A percentile compares a stretch with the other conserved stretches of the same genome.
These are phyloP conservation scores for Ranitomeya imitator DNA, from an alignment of 2,113 vertebrate species.

Conservation along the genomic window DNA sequence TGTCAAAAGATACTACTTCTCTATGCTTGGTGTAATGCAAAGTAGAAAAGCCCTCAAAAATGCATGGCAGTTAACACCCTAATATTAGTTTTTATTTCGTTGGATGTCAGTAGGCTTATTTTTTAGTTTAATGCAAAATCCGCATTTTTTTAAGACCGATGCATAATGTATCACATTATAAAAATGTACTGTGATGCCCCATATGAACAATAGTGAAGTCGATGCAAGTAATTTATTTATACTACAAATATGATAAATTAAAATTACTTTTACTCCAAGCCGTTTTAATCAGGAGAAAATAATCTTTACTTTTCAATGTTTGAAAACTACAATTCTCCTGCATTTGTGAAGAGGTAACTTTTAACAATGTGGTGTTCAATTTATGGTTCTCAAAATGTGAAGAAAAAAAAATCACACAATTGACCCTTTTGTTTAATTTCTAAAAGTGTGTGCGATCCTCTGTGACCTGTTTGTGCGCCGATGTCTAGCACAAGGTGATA, in stretches of 20 bases:
- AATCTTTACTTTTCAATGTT: neutral
- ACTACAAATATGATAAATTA: neutral
- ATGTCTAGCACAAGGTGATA: slow-evolving; percentile 42
- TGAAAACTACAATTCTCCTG: neutral
- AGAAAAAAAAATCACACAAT: neutral
- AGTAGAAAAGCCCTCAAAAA: too few species aligned
- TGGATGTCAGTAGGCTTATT: neutral
- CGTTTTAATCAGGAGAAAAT: neutral
- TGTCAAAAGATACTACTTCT: too few species aligned
- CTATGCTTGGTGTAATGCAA: too few species aligned
- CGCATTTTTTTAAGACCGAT: too few species aligned
- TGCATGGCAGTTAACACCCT: too few species aligned
- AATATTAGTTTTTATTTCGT: too few species aligned
- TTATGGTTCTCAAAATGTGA: neutral
- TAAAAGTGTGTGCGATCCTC: slow-evolving; percentile 12
- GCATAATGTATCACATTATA: too few species aligned
- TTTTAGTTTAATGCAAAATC: neutral
- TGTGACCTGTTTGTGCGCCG: slow-evolving; percentile 38
- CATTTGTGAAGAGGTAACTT: neutral
- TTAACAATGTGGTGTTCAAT: neutral
- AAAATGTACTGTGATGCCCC: too few species aligned
- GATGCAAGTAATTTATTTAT: neutral
- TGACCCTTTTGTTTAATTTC: slow-evolving; percentile 41
- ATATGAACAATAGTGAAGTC: too few species aligned
- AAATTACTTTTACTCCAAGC: neutral